These are phyloP conservation scores for Neolamprologus brichardi DNA, from an alignment of 2,113 vertebrate species.

Conservation along the genomic window DNA sequence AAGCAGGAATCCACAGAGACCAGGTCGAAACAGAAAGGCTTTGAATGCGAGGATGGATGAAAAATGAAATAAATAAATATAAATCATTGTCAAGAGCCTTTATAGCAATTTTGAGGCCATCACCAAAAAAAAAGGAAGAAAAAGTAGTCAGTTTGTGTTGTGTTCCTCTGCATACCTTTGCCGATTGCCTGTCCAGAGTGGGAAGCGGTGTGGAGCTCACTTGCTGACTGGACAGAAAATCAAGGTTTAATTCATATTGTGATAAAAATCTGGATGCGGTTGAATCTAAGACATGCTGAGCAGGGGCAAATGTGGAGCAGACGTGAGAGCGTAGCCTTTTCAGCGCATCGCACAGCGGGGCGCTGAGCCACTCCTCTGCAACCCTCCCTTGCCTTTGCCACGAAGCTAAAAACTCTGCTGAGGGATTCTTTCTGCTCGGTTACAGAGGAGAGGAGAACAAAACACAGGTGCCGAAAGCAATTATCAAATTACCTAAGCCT, in stretches of 20 bases:
- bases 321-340: slow-evolving; percentile 22
- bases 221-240: slow-evolving; percentile 72
- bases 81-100: slow-evolving; percentile 62
- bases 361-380: background rate
- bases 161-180: slow-evolving; percentile 50
- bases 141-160: slow-evolving; percentile 26
- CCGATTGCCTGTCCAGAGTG: slow-evolving; percentile 51
- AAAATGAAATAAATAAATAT: slow-evolving; percentile 67
- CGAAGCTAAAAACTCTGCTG: slow-evolving; percentile 33
- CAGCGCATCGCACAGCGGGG: slow-evolving; percentile 23
- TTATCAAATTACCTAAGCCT: slow-evolving; percentile 67
- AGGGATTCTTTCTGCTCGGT: slow-evolving; percentile 44
- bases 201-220: slow-evolving; percentile 41
- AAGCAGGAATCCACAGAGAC: slow-evolving; percentile 73
- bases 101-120: slow-evolving; percentile 63
- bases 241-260: slow-evolving; percentile 64
- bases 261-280: slow-evolving; percentile 67
- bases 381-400: background rate
- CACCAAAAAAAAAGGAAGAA: slow-evolving; percentile 6
- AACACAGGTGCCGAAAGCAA: slow-evolving; percentile 61
- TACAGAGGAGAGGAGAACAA: slow-evolving; percentile 43
- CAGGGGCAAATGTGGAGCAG: slow-evolving; percentile 48
- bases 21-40: slow-evolving; percentile 42
- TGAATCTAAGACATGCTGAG: slow-evolving; percentile 60
- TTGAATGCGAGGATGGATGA: slow-evolving; percentile 30